phyloP scores from a whole-genome alignment of 1,140 invertebrate genomes.

The Lethrus apterus region DNA sequence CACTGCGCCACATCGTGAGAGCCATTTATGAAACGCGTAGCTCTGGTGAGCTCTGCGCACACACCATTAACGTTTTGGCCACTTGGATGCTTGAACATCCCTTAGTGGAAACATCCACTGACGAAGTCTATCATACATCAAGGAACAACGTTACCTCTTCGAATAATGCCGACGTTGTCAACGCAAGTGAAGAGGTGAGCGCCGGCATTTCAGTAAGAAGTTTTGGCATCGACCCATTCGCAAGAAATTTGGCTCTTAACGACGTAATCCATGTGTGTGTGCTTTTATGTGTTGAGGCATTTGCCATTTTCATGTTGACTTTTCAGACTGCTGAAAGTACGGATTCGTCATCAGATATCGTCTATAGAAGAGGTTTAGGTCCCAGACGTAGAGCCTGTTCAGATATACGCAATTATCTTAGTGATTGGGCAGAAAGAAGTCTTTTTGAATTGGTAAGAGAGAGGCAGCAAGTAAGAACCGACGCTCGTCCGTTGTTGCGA shows the following conservation, averaged over 20 bases:
- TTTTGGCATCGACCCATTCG: background rate
- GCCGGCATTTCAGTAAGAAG: too few relatives aligned
- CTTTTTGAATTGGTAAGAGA: conserved; percentile 33
- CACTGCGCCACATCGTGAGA: conserved; percentile 50
- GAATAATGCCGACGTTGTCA: background rate
- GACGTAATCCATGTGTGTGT: too few relatives aligned
- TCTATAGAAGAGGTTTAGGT: conserved; percentile 6
- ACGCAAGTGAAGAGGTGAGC: conserved; percentile 1
- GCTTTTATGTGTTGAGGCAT: too few relatives aligned
- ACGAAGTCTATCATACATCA: too few relatives aligned
- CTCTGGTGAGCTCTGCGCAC: conserved; percentile 48
- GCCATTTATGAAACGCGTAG: conserved; percentile 51
- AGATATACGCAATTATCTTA: conserved; percentile 34
- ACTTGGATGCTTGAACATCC: conserved; percentile 64
- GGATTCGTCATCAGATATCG: conserved; percentile 4
- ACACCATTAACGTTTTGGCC: conserved; percentile 53
- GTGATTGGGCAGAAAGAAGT: conserved; percentile 26
- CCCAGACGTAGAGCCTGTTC: conserved; percentile 27
- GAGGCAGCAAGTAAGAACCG: conserved; percentile 42
- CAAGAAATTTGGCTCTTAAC: conserved; percentile 3
- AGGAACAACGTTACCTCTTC: too few relatives aligned
- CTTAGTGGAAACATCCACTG: conserved; percentile 36
- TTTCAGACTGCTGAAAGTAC: conserved; percentile 7
- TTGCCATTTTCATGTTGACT: background rate
- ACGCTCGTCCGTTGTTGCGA: conserved; percentile 39